Conservation (phyloP, 2,113 vertebrate genomes). For the Isichthys henryi region DNA sequence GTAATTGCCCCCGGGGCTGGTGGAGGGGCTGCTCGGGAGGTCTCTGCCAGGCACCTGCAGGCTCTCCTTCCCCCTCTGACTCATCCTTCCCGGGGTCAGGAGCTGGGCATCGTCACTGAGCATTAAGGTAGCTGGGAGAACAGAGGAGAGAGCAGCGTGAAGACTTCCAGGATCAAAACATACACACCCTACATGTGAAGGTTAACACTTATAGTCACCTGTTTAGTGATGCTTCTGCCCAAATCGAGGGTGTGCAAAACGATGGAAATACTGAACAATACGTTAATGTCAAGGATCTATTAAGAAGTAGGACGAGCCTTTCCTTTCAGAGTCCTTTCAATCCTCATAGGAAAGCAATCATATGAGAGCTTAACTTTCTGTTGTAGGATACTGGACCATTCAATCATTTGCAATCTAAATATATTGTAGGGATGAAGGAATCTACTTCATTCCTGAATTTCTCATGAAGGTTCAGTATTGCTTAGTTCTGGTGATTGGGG, state of each 20-base stretch:
- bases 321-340: neutral
- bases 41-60: slow-evolving; percentile 82
- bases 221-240: neutral
- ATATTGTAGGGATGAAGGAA: neutral
- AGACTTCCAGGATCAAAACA: neutral
- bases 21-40: slow-evolving; percentile 56
- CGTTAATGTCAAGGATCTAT: neutral
- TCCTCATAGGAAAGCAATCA: neutral
- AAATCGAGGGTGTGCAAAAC: neutral
- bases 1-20: slow-evolving; percentile 74
- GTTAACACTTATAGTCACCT: neutral
- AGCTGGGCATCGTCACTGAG: slow-evolving; percentile 72
- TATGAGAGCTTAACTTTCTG: neutral
- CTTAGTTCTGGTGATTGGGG: neutral
- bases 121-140: slow-evolving; percentile 61
- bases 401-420: neutral
- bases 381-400: neutral
- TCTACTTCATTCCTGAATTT: neutral
- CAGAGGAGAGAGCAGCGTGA: neutral
- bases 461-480: neutral
- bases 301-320: neutral
- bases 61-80: slow-evolving; percentile 81
- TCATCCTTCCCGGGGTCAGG: slow-evolving; percentile 85
- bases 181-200: neutral
- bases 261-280: neutral